phyloP scores from a whole-genome alignment of 2,113 vertebrate genomes.

The Caracal caracal region DNA sequence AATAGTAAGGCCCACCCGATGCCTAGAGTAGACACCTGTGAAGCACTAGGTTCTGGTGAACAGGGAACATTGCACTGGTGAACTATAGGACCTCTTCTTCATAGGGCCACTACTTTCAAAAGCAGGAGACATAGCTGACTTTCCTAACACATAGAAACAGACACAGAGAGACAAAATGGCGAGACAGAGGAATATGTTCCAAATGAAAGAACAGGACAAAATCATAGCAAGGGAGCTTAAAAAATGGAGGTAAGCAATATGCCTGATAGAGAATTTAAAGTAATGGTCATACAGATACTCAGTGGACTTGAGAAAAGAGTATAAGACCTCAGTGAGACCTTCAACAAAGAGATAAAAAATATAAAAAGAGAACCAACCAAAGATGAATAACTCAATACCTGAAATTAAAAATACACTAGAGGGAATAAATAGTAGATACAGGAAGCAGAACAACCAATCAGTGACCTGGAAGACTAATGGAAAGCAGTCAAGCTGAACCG shows the following conservation, averaged over 20 bases:
- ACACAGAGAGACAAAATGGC: not conserved
- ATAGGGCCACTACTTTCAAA: not conserved
- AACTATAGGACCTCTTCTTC: not conserved
- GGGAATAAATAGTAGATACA: not conserved
- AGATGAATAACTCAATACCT: too few species aligned
- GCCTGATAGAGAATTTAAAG: not conserved
- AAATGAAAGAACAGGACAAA: not conserved
- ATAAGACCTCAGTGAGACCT: too few species aligned
- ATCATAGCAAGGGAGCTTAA: not conserved
- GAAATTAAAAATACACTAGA: not conserved
- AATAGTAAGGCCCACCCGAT: not conserved
- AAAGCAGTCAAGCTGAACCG: not conserved
- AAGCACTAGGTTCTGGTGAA: not conserved
- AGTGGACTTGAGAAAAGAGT: not conserved
- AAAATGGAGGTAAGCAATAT: not conserved
- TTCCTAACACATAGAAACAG: not conserved
- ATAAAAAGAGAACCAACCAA: too few species aligned
- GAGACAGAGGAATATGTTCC: not conserved
- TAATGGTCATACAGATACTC: not conserved
- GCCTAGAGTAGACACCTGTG: not conserved
- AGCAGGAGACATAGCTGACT: not conserved
- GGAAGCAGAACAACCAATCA: not conserved
- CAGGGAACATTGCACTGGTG: not conserved
- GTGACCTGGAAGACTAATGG: not conserved
- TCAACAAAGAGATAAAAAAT: too few species aligned